These are phyloP conservation scores for Actenoides hombroni DNA, from an alignment of 2,113 vertebrate species.

Conservation along the genomic window DNA sequence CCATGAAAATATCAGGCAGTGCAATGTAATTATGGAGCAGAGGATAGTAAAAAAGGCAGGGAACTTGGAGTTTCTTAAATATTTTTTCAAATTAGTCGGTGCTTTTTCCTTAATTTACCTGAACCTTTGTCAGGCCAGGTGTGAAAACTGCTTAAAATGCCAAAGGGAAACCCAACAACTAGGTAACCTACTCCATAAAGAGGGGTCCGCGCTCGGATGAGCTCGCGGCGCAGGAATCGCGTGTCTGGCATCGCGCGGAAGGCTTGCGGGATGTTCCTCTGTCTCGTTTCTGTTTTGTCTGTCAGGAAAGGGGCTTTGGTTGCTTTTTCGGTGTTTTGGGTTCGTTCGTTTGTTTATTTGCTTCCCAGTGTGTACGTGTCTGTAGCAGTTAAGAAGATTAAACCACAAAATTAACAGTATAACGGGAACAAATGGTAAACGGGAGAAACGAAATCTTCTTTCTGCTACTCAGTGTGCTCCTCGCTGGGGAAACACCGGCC, in stretches of 20 bases:
- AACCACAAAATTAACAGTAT: not conserved
- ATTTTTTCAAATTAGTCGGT: slow-evolving; percentile 76
- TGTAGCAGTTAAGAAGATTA: not conserved
- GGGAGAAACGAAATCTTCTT: not conserved
- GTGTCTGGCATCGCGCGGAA: not conserved
- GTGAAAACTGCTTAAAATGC: slow-evolving; percentile 9
- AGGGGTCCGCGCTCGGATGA: not conserved
- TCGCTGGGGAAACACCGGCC: not conserved
- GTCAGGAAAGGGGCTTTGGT: not conserved
- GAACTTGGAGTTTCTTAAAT: slow-evolving; percentile 79
- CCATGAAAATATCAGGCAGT: slow-evolving; percentile 95
- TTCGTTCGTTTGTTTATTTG: not conserved
- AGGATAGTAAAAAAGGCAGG: slow-evolving; percentile 77
- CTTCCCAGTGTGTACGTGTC: not conserved
- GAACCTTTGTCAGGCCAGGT: not conserved
- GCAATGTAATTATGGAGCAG: slow-evolving; percentile 94
- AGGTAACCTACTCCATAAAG: not conserved
- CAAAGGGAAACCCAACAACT: not conserved
- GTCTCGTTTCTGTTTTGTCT: accelerated
- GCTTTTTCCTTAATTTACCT: not conserved
- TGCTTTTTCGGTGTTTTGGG: not conserved
- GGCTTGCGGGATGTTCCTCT: not conserved
- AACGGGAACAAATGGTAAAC: not conserved
- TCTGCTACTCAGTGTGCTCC: not conserved
- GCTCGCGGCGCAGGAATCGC: not conserved